Percentiles rank a stretch among this genome's conserved stretches.
Conservation (phyloP, 2,888 invertebrate genomes). For the Sisyra terminalis region DNA sequence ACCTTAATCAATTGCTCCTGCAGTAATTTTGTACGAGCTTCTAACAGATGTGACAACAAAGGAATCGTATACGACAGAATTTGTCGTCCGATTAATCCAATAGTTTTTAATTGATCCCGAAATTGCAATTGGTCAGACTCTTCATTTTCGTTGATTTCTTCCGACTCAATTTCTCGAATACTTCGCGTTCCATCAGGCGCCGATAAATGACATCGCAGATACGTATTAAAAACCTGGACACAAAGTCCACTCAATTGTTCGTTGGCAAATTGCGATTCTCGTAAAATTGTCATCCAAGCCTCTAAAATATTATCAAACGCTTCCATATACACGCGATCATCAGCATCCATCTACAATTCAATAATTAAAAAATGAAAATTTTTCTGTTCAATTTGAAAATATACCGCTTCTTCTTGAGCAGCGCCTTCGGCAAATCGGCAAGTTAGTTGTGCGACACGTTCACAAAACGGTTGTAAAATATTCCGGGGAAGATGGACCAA, state of each 20-base stretch:
- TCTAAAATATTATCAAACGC: conserved; percentile 52
- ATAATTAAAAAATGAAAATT: conserved; percentile 4
- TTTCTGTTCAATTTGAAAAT: neutral
- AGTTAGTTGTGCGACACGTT: conserved; percentile 42
- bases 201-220: conserved; percentile 61
- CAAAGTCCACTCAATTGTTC: conserved; percentile 24
- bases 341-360: conserved; percentile 20
- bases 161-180: conserved; percentile 24
- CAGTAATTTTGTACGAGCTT: conserved; percentile 22
- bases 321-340: conserved; percentile 35
- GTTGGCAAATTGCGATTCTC: conserved; percentile 25
- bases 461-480: conserved; percentile 36
- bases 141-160: conserved; percentile 43
- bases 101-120: conserved; percentile 55
- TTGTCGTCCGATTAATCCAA: conserved; percentile 47
- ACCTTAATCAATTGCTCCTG: conserved; percentile 22
- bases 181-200: conserved; percentile 60
- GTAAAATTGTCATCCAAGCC: conserved; percentile 44
- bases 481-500: conserved; percentile 29
- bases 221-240: conserved; percentile 56
- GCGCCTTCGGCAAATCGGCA: conserved; percentile 46
- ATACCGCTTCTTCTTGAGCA: conserved; percentile 46
- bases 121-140: conserved; percentile 48
- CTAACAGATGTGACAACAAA: conserved; percentile 21
- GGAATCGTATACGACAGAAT: conserved; percentile 47